Conservation (phyloP, 2,888 invertebrate species). For the Biston betularia region DNA sequence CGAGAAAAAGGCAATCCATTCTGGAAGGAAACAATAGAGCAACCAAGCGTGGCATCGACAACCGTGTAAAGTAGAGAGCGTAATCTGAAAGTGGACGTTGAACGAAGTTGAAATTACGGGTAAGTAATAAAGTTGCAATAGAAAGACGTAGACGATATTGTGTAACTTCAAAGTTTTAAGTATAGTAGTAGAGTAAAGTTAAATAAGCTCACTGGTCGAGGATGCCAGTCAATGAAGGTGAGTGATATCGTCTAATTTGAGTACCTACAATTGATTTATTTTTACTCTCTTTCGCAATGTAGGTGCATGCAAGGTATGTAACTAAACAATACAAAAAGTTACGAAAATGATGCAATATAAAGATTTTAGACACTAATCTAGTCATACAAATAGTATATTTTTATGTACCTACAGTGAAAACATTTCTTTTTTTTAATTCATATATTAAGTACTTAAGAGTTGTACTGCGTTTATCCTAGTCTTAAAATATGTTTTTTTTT, state of each 20-base stretch:
- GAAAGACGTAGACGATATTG: background rate
- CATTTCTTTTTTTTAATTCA: no score
- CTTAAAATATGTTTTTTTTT: no score
- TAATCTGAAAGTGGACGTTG: background rate
- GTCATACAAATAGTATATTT: no score
- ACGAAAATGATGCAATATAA: no score
- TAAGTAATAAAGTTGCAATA: background rate
- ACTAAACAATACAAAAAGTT: background rate
- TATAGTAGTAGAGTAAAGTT: background rate
- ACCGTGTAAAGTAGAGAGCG: background rate
- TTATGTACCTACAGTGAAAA: no score
- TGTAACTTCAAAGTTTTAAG: background rate
- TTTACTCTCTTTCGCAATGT: background rate
- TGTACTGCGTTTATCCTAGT: no score
- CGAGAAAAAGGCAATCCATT: no score
- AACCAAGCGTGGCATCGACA: background rate
- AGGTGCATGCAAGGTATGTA: no score
- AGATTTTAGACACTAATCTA: no score
- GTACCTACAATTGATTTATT: background rate
- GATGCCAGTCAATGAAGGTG: constrained; percentile 3
- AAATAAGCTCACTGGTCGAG: background rate
- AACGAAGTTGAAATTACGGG: background rate
- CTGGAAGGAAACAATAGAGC: no score
- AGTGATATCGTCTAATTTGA: background rate
- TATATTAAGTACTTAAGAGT: no score